These are phyloP conservation scores for Silurus meridionalis DNA, from an alignment of 2,113 vertebrate species.

Conservation along the genomic window DNA sequence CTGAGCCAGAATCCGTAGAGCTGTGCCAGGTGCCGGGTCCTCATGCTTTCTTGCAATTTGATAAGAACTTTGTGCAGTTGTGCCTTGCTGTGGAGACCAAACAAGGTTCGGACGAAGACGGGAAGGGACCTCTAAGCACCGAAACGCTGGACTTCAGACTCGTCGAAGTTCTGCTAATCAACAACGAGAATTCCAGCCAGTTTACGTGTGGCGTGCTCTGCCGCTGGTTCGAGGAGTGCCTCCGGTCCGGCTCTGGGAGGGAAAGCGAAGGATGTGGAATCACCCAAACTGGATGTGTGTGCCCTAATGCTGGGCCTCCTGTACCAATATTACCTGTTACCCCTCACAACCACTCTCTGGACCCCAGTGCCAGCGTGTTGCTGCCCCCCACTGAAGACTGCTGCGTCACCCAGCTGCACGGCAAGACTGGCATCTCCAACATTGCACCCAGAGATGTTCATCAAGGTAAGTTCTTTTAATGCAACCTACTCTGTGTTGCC, in stretches of 20 bases:
- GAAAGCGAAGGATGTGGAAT: conserved; percentile 80
- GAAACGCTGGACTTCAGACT: conserved; percentile 87
- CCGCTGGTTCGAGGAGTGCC: conserved; percentile 95
- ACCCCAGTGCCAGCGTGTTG: conserved; percentile 76
- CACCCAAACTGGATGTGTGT: conserved; percentile 90
- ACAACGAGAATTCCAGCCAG: conserved; percentile 98
- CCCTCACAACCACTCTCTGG: conserved; percentile 69
- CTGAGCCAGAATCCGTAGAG: conserved; percentile 79
- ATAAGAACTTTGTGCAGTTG: conserved; percentile 97
- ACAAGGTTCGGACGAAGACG: conserved; percentile 26
- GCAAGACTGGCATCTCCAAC: conserved; percentile 80
- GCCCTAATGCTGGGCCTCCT: conserved; percentile 74
- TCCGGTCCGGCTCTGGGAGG: conserved; percentile 70
- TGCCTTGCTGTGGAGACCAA: conserved; percentile 79
- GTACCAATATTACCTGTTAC: conserved; percentile 69
- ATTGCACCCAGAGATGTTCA: conserved; percentile 84
- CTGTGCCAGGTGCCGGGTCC: conserved; percentile 80
- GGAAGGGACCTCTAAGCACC: conserved; percentile 70
- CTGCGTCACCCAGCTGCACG: conserved; percentile 89
- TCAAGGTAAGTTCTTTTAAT: conserved; percentile 75
- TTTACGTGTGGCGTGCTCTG: conserved; percentile 97
- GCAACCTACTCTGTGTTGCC: background rate
- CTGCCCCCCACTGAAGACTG: conserved; percentile 73
- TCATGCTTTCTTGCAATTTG: conserved; percentile 91
- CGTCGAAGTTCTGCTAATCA: conserved; percentile 93